Percentiles rank a stretch among this genome's conserved stretches.
Conservation (phyloP, 2,797 vertebrate genomes). For the Cyclopterus lumpus region DNA sequence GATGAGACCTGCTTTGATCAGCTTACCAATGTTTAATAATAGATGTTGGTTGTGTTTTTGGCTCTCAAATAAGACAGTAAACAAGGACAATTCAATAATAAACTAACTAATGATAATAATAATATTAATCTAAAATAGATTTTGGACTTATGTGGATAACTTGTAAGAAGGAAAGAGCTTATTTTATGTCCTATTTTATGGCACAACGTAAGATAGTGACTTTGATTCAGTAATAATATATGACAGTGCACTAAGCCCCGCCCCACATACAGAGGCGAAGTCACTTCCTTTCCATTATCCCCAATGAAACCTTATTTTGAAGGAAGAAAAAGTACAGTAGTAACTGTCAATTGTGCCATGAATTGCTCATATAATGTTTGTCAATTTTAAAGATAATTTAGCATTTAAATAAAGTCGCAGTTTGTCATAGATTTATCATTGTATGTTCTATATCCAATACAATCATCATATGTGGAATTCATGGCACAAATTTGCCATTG, state of each 20-base stretch:
- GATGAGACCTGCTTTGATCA: slow-evolving; percentile 35
- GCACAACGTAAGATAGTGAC: neutral
- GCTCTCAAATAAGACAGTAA: slow-evolving; percentile 1
- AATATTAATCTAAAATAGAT: neutral
- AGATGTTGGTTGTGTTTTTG: slow-evolving; percentile 8
- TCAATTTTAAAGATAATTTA: too few species aligned
- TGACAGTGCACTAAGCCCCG: neutral
- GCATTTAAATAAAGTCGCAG: too few species aligned
- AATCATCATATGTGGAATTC: too few species aligned
- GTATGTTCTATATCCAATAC: too few species aligned
- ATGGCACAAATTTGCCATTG: too few species aligned
- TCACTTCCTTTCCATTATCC: too few species aligned
- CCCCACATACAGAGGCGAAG: neutral
- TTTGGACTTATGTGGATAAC: neutral
- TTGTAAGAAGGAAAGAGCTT: slow-evolving; percentile 18
- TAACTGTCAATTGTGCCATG: too few species aligned
- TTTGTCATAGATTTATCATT: too few species aligned
- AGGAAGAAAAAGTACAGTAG: too few species aligned
- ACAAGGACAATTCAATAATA: neutral
- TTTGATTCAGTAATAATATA: neutral
- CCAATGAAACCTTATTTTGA: too few species aligned
- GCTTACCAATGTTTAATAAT: slow-evolving; percentile 42
- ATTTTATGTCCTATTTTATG: neutral
- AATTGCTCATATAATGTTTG: too few species aligned
- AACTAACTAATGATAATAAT: neutral